A percentile compares a stretch with the other conserved stretches of the same genome.
These are phyloP conservation scores for Bufotes viridis DNA, from an alignment of 2,797 vertebrate species.

Conservation along the genomic window DNA sequence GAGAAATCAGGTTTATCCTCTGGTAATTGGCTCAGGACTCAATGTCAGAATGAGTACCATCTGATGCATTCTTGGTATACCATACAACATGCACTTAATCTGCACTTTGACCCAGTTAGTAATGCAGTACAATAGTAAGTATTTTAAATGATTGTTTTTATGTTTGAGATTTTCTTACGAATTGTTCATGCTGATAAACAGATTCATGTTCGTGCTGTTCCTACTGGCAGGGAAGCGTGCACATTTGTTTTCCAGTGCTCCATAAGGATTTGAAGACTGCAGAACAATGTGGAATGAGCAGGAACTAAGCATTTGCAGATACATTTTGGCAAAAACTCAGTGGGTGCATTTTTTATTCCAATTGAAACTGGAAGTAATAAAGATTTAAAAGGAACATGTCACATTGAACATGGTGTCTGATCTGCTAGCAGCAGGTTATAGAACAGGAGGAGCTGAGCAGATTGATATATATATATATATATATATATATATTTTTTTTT, in stretches of 20 bases:
- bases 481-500: no score
- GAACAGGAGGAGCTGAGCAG: no score
- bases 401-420: not conserved
- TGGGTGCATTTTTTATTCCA: not conserved
- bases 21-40: constrained; percentile 23
- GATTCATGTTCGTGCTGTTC: not conserved
- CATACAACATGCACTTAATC: constrained; percentile 8
- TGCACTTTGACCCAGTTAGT: constrained; percentile 11
- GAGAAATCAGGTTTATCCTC: constrained; percentile 23
- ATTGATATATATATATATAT: no score
- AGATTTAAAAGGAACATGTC: not conserved
- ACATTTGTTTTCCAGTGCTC: constrained; percentile 8
- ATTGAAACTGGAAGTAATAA: not conserved
- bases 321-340: not conserved
- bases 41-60: constrained; percentile 7
- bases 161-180: not conserved
- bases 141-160: not conserved
- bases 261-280: not conserved
- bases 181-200: constrained; percentile 13
- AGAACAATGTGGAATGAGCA: not conserved
- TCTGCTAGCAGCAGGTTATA: no score
- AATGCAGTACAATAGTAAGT: not conserved
- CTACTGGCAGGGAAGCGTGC: not conserved
- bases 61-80: constrained; percentile 5
- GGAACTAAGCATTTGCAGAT: not conserved